Base-by-base conservation (phyloP, 2,888 invertebrate species). In the Synanthedon myopaeformis region DNA sequence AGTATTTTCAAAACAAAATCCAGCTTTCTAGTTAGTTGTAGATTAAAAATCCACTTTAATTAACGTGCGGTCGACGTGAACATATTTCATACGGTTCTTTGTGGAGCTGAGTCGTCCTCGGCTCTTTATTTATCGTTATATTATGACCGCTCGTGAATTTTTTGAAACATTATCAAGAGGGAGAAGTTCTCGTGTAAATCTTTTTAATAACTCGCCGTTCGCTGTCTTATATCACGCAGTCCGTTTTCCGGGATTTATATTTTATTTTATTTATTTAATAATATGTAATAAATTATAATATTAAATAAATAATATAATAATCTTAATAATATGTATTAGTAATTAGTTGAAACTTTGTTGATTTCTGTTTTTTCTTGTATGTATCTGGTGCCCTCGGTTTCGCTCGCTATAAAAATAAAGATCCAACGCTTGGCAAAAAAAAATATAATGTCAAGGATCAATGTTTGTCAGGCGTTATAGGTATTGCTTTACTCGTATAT, bases 181-280 rank as follows among this genome's bases (percentile, higher is more conserved):
- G 49, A 19, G 35, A 53, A 53, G 42, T 53, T 52, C 19, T 42
- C 56, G 54, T 54, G 56, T 56, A 56, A 56, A 56, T 56, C 54
- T 56, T 55, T 41, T 14, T 35, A 49, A 13, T 45, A 45, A 45
- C 45, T 45, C 45, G 45, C 45, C 45, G 3, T 45, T 13, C 45
- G n/a, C 45, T 45, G n/a, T 13, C 14, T 45, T 45, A 45, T 45
- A 45, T 12, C 45, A 14, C 45, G 45, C n/a, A 4, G 8, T 45
- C 13, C 45, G 3, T 45, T 4, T 45, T 45, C 6, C 14, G 45
- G 8, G 4, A 45, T 45, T 45, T 45, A 45, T 45, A 6, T 45
- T 10, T 45, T 45, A 12, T 45, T 42, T 23, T 23, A 23, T 23
- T 23, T 23, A 23, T n/a, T n/a, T n/a, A n/a, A n/a, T n/a, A n/a